Conservation (phyloP, 2,797 vertebrate genomes). For the Alfaro cultratus region DNA sequence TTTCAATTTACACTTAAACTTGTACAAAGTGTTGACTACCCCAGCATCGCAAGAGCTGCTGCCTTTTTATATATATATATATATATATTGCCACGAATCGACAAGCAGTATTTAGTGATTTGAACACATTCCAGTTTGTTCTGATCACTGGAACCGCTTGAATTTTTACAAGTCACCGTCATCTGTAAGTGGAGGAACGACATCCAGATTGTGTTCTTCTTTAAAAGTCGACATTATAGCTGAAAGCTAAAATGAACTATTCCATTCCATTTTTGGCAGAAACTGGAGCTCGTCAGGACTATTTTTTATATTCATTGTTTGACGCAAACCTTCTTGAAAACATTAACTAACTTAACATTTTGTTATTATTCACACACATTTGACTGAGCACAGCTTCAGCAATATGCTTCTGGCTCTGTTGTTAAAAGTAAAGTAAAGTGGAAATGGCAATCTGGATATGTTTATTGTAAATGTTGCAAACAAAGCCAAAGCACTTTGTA, state of each 20-base stretch:
- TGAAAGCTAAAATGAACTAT: background rate
- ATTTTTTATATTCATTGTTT: background rate
- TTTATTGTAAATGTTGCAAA: background rate
- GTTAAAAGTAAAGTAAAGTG: background rate
- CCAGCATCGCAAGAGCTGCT: background rate
- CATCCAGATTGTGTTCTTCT: background rate
- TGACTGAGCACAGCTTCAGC: background rate
- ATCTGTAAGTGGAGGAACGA: background rate
- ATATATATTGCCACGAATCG: background rate
- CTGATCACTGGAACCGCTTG: background rate
- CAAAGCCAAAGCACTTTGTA: background rate
- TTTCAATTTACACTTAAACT: background rate
- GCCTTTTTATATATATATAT: no score
- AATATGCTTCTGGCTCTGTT: background rate
- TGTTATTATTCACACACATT: background rate
- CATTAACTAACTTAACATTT: background rate
- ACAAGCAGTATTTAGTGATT: background rate
- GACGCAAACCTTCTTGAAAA: background rate
- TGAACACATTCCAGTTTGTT: background rate
- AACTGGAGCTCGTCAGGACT: background rate
- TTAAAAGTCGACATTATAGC: background rate
- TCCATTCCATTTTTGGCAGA: background rate
- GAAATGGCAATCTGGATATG: background rate
- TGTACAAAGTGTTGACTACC: background rate
- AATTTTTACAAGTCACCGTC: background rate